Evolutionary conservation across 2,797 vertebrate genomes (phyloP).

Genomic region (Lophius americanus): DNA sequence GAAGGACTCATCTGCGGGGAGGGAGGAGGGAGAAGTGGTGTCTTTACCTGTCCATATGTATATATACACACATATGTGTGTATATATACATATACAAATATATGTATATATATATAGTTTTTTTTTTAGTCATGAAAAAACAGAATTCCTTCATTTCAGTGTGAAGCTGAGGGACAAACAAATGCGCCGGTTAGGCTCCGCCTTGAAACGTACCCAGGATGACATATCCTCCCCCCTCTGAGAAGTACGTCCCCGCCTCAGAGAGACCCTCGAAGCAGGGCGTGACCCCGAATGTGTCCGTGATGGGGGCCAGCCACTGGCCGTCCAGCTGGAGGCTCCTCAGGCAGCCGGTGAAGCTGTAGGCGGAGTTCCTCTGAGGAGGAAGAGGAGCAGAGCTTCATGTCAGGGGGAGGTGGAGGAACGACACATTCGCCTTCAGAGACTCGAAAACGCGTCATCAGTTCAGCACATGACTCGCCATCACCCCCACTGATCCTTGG

Average conservation of each 20-base stretch:
- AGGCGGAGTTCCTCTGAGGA: constrained; percentile 86
- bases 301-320: constrained; percentile 77
- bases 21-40: constrained; percentile 6
- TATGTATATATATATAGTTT: too few species aligned
- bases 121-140: background rate
- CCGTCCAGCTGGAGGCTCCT: constrained; percentile 89
- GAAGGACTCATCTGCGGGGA: constrained; percentile 87
- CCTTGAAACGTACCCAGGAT: constrained; percentile 83
- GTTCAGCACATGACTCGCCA: too few species aligned
- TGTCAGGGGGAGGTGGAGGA: too few species aligned
- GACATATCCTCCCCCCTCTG: constrained; percentile 91
- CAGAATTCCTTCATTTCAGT: background rate
- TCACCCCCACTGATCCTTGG: too few species aligned
- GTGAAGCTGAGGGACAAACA: background rate
- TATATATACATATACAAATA: constrained; percentile 1
- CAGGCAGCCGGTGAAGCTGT: constrained; percentile 92
- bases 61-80: too few species aligned
- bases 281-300: constrained; percentile 90
- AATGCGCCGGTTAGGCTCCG: background rate
- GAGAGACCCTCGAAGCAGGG: constrained; percentile 91
- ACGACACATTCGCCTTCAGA: too few species aligned
- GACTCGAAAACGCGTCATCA: background rate
- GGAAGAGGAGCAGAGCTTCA: too few species aligned
- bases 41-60: background rate
- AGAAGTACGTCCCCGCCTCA: constrained; percentile 93